These are phyloP conservation scores for Amphilophus citrinellus DNA, from an alignment of 2,113 vertebrate species.

Conservation along the genomic window DNA sequence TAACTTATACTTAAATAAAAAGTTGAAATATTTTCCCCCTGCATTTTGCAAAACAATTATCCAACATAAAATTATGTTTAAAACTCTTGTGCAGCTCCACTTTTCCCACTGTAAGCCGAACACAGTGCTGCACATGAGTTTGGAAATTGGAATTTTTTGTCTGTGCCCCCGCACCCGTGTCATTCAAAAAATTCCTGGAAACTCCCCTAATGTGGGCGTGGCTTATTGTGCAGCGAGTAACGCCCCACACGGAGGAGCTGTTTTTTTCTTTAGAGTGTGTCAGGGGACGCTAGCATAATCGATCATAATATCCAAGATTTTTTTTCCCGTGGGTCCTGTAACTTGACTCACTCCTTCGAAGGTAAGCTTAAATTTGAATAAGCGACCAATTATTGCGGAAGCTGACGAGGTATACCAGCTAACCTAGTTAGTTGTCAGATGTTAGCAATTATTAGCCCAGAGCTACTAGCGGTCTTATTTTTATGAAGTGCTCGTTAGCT, in stretches of 20 bases:
- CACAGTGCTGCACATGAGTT: too few species aligned
- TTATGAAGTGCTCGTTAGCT: accelerated
- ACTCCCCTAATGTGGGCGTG: not conserved
- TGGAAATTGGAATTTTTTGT: too few species aligned
- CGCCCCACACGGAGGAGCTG: too few species aligned
- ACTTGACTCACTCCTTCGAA: not conserved
- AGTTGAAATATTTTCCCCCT: too few species aligned
- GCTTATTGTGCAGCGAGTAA: not conserved
- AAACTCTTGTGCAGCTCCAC: too few species aligned
- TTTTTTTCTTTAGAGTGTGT: not conserved
- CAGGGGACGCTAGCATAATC: not conserved
- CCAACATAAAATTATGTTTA: too few species aligned
- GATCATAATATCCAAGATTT: not conserved
- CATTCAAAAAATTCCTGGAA: not conserved
- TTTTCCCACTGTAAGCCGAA: too few species aligned
- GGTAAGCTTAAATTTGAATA: not conserved
- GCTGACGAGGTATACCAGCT: not conserved
- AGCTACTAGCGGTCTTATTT: not conserved
- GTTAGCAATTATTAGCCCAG: not conserved
- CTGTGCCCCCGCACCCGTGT: too few species aligned
- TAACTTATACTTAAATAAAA: too few species aligned
- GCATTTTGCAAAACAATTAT: too few species aligned
- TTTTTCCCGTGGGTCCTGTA: not conserved
- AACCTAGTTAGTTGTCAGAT: not conserved
- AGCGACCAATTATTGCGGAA: accelerated